Percentiles rank a stretch among this genome's conserved stretches.
These are phyloP conservation scores for Trachelus stipa DNA, from an alignment of 2,888 invertebrate species.

Conservation along the genomic window DNA sequence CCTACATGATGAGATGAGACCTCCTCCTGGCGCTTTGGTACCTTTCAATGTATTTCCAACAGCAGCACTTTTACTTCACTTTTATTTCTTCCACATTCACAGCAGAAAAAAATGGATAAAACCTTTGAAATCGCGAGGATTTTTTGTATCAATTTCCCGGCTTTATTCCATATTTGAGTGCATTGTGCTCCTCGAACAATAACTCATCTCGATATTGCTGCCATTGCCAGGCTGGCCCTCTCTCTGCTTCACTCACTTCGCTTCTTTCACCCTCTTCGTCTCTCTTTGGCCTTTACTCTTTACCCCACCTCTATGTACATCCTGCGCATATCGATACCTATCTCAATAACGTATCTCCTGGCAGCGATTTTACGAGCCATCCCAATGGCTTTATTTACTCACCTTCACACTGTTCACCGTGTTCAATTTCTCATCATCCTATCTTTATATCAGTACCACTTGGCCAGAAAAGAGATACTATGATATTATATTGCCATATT, in stretches of 20 bases:
- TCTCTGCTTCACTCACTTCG: conserved; percentile 4
- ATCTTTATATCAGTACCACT: not conserved
- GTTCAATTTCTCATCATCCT: not conserved
- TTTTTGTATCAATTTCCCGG: conserved; percentile 55
- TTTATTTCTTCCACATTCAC: not conserved
- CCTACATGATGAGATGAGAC: not conserved
- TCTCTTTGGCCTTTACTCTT: not conserved
- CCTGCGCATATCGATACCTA: not conserved
- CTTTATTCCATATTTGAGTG: conserved; percentile 56
- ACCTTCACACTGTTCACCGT: not conserved
- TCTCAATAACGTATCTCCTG: not conserved
- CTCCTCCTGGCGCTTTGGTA: not conserved
- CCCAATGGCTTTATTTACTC: not conserved
- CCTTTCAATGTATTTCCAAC: not conserved
- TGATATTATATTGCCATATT: not conserved
- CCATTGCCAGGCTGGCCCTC: conserved; percentile 34
- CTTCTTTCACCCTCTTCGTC: not conserved
- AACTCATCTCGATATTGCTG: conserved; percentile 59
- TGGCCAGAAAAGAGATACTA: not conserved
- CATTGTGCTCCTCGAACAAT: conserved; percentile 58
- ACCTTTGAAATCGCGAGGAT: conserved; percentile 40
- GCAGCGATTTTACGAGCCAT: not conserved
- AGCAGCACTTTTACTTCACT: not conserved
- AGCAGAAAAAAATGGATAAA: conserved; percentile 44
- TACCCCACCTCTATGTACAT: not conserved